Evolutionary conservation across 2,888 invertebrate species (phyloP).

Genomic region (Pseudococcus viburni): DNA sequence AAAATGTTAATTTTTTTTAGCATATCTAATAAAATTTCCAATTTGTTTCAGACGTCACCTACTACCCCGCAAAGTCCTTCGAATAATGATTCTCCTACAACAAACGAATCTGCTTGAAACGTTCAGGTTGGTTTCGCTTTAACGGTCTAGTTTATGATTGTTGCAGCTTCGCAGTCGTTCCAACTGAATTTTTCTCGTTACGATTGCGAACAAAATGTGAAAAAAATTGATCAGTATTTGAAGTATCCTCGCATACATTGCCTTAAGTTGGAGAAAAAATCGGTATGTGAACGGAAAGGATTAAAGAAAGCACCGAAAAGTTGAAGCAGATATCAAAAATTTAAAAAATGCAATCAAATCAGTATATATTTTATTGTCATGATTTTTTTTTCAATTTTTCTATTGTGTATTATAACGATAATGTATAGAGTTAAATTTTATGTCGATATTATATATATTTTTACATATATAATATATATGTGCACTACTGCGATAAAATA

Average conservation of each 20-base stretch:
- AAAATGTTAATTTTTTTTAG: too few species aligned
- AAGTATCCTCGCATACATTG: too few species aligned
- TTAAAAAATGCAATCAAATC: not conserved
- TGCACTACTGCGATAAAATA: conserved; percentile 27
- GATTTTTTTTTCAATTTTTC: not conserved
- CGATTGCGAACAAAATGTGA: too few species aligned
- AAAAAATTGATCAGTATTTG: too few species aligned
- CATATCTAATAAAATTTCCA: not conserved
- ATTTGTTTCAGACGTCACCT: not conserved
- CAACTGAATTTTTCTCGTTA: too few species aligned
- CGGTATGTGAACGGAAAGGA: too few species aligned
- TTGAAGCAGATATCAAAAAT: not conserved
- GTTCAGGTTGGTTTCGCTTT: not conserved
- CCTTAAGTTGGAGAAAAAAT: too few species aligned
- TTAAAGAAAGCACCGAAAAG: too few species aligned
- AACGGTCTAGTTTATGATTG: not conserved
- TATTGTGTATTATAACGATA: conserved; percentile 3
- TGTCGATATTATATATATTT: not conserved
- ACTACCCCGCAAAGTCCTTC: not conserved
- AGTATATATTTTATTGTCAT: conserved; percentile 1
- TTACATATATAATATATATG: not conserved
- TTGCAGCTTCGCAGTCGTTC: not conserved
- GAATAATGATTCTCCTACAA: not conserved
- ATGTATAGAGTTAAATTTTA: conserved; percentile 17
- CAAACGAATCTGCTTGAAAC: not conserved